Conservation (phyloP, 1,140 invertebrate species). For the Drosophila sechellia region DNA sequence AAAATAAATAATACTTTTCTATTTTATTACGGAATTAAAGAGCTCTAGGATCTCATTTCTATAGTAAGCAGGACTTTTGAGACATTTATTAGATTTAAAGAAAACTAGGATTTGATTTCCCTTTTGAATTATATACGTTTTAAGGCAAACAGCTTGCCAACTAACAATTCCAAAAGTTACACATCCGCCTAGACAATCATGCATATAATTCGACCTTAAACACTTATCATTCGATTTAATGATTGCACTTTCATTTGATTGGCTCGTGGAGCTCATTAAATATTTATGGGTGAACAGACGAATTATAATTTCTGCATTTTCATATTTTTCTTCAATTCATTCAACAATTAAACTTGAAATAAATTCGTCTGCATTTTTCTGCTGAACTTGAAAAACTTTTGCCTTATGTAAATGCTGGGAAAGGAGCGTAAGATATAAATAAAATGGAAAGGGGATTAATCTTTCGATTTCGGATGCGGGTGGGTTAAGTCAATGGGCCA, state of each 20-base stretch:
- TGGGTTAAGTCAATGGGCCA: constrained; percentile 27
- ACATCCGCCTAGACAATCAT: background rate
- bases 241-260: constrained; percentile 52
- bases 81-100: no score
- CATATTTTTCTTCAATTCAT: constrained; percentile 43
- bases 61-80: no score
- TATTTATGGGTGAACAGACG: constrained; percentile 44
- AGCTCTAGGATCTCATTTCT: no score
- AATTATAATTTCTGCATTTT: constrained; percentile 22
- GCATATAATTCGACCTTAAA: constrained; percentile 22
- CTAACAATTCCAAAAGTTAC: background rate
- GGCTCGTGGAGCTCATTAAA: constrained; percentile 36
- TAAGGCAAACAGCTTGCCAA: no score
- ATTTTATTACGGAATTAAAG: no score
- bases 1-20: no score
- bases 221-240: constrained; percentile 52
- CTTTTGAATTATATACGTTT: no score
- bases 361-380: constrained; percentile 14
- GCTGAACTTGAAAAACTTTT: constrained; percentile 42
- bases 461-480: background rate
- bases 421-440: constrained; percentile 36
- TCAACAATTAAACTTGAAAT: constrained; percentile 56
- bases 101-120: no score
- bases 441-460: constrained; percentile 14
- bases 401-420: constrained; percentile 61